Percentiles rank a stretch among this genome's conserved stretches.
phyloP scores from a whole-genome alignment of 1,140 invertebrate species.

The Calycopis cecrops region DNA sequence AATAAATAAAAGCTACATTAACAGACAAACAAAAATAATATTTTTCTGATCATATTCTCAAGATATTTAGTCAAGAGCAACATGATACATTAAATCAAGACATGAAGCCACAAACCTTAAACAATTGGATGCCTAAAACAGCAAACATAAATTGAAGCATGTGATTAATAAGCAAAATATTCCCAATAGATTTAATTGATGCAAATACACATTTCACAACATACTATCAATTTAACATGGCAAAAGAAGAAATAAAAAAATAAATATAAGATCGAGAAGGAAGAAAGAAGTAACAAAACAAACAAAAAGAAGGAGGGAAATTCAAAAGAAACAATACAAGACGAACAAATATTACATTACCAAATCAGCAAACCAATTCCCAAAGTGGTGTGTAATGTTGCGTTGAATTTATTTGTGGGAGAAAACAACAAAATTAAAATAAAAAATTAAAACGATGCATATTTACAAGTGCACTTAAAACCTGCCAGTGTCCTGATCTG shows the following conservation, averaged over 20 bases:
- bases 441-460: constrained; percentile 41
- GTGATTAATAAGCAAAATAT: constrained; percentile 98
- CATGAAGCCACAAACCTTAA: constrained; percentile 84
- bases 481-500: constrained; percentile 62
- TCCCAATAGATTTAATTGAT: constrained; percentile 98
- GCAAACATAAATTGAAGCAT: constrained; percentile 99
- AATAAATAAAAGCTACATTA: constrained; percentile 15
- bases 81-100: constrained; percentile 2
- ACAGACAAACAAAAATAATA: constrained; percentile 16
- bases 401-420: constrained; percentile 49
- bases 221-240: constrained; percentile 79
- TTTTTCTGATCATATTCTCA: too few relatives aligned
- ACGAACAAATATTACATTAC: constrained; percentile 51
- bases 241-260: constrained; percentile 23
- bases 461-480: constrained; percentile 50
- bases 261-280: constrained; percentile 13
- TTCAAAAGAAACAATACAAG: constrained; percentile 30
- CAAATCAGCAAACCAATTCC: constrained; percentile 46
- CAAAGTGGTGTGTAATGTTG: constrained; percentile 44
- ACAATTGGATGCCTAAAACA: constrained; percentile 99
- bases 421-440: constrained; percentile 50
- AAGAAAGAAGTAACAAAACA: background rate
- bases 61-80: background rate
- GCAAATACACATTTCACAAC: constrained; percentile 99
- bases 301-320: background rate